These are phyloP conservation scores for Cichladusa arquata DNA, from an alignment of 2,113 vertebrate species.

Conservation along the genomic window DNA sequence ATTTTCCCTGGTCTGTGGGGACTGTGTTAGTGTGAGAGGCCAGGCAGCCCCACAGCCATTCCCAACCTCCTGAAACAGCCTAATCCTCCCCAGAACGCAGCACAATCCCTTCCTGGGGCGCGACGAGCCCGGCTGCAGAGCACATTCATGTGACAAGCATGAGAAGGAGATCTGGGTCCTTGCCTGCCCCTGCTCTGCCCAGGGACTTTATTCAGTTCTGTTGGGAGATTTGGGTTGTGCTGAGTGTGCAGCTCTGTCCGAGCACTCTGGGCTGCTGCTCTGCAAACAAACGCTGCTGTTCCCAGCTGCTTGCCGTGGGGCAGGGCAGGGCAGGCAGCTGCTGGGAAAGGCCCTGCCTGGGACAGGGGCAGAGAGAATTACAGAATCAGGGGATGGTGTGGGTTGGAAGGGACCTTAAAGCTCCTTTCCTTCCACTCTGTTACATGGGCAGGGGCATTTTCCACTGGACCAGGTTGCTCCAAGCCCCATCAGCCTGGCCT, in stretches of 20 bases:
- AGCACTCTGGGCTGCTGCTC: not conserved
- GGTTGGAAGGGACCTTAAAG: not conserved
- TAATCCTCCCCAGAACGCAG: slow-evolving; percentile 56
- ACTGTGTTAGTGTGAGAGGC: fast-evolving
- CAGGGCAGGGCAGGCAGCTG: not conserved
- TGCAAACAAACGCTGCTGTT: not conserved
- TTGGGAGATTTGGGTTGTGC: slow-evolving; percentile 28
- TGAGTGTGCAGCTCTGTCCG: slow-evolving; percentile 3
- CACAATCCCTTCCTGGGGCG: slow-evolving; percentile 25
- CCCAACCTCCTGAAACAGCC: not conserved
- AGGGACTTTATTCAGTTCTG: not conserved
- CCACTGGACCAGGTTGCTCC: not conserved
- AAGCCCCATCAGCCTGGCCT: not conserved
- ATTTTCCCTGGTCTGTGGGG: too few species aligned
- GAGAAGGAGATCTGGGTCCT: slow-evolving; percentile 46
- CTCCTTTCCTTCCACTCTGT: not conserved
- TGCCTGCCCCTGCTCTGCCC: not conserved
- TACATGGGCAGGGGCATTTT: not conserved
- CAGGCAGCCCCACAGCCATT: not conserved
- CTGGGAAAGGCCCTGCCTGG: not conserved
- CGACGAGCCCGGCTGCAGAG: not conserved
- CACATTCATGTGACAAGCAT: slow-evolving; percentile 62
- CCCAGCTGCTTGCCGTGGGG: not conserved
- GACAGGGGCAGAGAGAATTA: not conserved
- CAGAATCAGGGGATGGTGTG: not conserved